Conservation (phyloP, 2,888 invertebrate genomes). For the Oscheius sp. region DNA sequence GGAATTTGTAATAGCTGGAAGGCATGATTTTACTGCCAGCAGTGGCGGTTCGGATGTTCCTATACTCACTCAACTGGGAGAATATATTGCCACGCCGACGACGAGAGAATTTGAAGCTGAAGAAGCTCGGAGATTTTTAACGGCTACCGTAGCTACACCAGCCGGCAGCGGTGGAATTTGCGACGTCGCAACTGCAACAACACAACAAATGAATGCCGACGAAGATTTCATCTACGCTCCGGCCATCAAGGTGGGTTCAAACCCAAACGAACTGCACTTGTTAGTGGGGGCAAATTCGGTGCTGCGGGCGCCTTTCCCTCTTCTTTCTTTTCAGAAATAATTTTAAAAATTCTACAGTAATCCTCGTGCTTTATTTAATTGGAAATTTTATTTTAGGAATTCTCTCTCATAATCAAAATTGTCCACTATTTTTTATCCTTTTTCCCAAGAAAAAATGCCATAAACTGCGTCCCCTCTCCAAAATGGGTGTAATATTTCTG, state of each 20-base stretch:
- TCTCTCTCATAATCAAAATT: too few relatives aligned
- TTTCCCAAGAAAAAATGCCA: too few relatives aligned
- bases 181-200: conserved; percentile 17
- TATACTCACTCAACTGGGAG: conserved; percentile 5
- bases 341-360: neutral
- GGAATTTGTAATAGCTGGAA: conserved; percentile 2
- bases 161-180: neutral
- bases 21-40: conserved; percentile 28
- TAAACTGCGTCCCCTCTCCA: too few relatives aligned
- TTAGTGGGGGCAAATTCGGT: neutral
- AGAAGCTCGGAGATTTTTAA: conserved; percentile 16
- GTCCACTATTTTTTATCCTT: too few relatives aligned
- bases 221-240: conserved; percentile 44
- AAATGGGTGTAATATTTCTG: too few relatives aligned
- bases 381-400: too few relatives aligned
- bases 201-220: conserved; percentile 38
- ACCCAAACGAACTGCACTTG: neutral
- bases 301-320: neutral
- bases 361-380: neutral
- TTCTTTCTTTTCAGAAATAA: neutral
- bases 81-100: neutral
- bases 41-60: neutral
- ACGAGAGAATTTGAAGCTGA: too few relatives aligned
- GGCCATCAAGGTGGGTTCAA: conserved; percentile 36
- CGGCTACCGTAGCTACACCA: neutral